Evolutionary conservation across 2,888 invertebrate genomes (phyloP).

Genomic region (Cephus pygmeus): DNA sequence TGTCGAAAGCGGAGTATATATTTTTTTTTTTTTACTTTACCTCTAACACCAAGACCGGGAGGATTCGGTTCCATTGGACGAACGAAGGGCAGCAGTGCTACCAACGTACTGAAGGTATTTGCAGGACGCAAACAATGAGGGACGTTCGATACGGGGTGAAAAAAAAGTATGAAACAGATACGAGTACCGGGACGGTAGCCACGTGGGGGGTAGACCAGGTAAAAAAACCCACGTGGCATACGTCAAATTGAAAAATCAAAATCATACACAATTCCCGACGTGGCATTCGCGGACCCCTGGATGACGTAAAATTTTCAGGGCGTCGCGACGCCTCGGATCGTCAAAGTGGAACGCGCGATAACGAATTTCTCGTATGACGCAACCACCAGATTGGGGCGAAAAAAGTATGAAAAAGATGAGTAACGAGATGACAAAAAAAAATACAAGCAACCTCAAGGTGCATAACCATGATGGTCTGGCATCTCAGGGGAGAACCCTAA

Average conservation of each 20-base stretch:
- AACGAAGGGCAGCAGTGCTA: no score
- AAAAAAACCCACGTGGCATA: no score
- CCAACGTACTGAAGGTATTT: no score
- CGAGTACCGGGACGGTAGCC: no score
- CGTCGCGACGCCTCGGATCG: neutral
- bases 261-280: neutral
- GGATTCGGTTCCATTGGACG: no score
- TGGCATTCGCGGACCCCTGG: no score
- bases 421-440: neutral
- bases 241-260: neutral
- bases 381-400: neutral
- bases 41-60: no score
- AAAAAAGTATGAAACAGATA: no score
- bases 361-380: neutral
- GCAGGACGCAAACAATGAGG: no score
- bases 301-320: no score
- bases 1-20: neutral
- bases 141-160: no score
- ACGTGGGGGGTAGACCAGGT: no score
- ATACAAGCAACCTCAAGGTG: neutral
- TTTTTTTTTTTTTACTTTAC: neutral
- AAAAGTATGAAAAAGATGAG: neutral
- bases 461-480: constrained; percentile 45
- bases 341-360: neutral
- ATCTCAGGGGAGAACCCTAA: constrained; percentile 56